Evolutionary conservation across 2,113 vertebrate species (phyloP).

Genomic region (Thamnaconus septentrionalis): DNA sequence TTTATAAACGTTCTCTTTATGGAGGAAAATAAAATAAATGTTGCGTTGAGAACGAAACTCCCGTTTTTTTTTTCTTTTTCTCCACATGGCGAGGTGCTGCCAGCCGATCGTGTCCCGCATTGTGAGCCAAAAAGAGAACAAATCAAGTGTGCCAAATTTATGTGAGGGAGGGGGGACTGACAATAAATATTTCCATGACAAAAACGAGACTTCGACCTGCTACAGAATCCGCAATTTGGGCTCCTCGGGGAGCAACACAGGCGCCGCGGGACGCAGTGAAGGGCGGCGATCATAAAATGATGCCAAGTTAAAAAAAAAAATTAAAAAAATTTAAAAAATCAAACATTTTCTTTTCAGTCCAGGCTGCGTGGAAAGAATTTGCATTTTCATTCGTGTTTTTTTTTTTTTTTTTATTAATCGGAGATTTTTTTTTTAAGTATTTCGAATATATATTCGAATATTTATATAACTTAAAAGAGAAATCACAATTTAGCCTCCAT

Average conservation of each 20-base stretch:
- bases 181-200: slow-evolving; percentile 96
- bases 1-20: too few relatives aligned
- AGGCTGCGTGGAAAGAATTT: too few relatives aligned
- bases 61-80: slow-evolving; percentile 30
- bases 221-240: slow-evolving; percentile 82
- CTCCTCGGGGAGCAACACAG: slow-evolving; percentile 77
- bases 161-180: slow-evolving; percentile 88
- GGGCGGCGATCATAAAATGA: slow-evolving; percentile 2
- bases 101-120: slow-evolving; percentile 89
- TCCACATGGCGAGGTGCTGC: slow-evolving; percentile 75
- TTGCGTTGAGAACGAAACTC: slow-evolving; percentile 22
- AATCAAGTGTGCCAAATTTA: slow-evolving; percentile 96
- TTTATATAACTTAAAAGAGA: too few relatives aligned
- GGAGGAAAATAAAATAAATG: too few relatives aligned
- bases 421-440: too few relatives aligned
- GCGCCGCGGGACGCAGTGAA: slow-evolving; percentile 59
- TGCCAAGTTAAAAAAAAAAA: neutral
- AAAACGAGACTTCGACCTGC: slow-evolving; percentile 89
- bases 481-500: too few relatives aligned
- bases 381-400: too few relatives aligned
- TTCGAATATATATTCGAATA: too few relatives aligned
- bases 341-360: too few relatives aligned
- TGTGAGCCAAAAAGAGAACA: slow-evolving; percentile 88
- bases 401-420: too few relatives aligned
- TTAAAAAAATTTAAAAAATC: neutral